Base-by-base conservation (phyloP, 2,797 vertebrate genomes). In the Sylvilagus floridanus region DNA sequence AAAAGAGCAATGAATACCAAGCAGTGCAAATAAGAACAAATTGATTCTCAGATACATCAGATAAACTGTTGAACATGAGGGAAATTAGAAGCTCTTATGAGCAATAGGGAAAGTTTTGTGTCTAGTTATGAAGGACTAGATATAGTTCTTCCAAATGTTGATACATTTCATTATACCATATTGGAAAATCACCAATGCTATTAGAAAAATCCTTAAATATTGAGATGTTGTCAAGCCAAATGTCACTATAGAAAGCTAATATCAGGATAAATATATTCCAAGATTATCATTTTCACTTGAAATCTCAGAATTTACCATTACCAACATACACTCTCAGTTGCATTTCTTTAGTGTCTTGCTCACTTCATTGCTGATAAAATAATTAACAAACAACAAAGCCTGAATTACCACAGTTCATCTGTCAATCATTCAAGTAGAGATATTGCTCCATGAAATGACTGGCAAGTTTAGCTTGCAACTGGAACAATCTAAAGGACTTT, bases 11-110 rank as follows among this genome's bases (percentile, higher is more conserved):
- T 10, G 65, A 84, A 0, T 4, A 75, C 13, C n/a, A 92, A 83
- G 5, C 21, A 66, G 7, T 6, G 37, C n/a, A 28, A 16, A n/a
- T 32, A 68, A 37, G 77, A 78, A 71, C 22, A 60, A 26, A 22
- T 37, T 13, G 35, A 75, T 78, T 32, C n/a, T 71, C 63, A 52
- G 16, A 32, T 35, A 42, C 16, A 32, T 62, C 21, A 26, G 4
- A 42, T 26, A 82, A 94, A 88, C 28, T 32, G 71, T 0, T 71
- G 35, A 84, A 78, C 30, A 66, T 79, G 10, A 50, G 24, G 57
- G 57, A 84, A 66, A n/a, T 84, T n/a, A 66, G 30, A 78, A 88
- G 66, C 78, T 42, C 21, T 92, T 50, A 24, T 57, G 88, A 78
- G 10, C 7, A 65, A 17, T 37, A 21, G 50, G 54, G 24, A 78